Percentiles rank a stretch among this genome's conserved stretches.
Conservation (phyloP, 2,797 vertebrate species). For the Mormyrops attenuatus region DNA sequence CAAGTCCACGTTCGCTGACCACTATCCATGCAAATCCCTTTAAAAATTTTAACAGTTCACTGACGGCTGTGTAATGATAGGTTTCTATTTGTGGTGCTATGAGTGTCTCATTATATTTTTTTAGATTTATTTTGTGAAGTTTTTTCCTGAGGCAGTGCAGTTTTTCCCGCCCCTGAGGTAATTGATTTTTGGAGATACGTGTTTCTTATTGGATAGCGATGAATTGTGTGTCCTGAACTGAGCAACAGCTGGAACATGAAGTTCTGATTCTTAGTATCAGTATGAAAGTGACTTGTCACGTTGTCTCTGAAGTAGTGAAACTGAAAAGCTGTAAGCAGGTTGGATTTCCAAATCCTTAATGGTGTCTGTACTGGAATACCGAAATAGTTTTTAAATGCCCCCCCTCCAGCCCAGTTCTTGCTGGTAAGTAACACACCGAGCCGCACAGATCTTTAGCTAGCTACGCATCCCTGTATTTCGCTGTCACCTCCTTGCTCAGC, state of each 20-base stretch:
- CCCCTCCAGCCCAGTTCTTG: background rate
- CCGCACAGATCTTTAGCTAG: background rate
- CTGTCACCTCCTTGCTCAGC: background rate
- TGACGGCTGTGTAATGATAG: background rate
- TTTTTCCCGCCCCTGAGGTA: background rate
- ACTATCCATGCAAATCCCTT: background rate
- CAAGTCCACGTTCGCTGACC: background rate
- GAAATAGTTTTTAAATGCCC: background rate
- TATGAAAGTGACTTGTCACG: background rate
- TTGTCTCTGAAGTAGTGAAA: background rate
- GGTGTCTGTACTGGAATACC: background rate
- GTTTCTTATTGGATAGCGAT: background rate
- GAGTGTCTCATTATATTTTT: background rate
- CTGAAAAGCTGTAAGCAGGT: background rate
- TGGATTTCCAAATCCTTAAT: background rate
- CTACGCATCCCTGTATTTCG: background rate
- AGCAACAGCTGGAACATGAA: background rate
- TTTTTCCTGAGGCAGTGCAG: background rate
- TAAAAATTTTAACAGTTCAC: background rate
- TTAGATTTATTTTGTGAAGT: background rate
- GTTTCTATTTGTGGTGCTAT: background rate
- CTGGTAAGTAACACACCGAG: background rate
- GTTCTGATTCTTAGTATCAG: background rate
- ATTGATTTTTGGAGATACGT: background rate
- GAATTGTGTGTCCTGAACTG: background rate